phyloP scores from a whole-genome alignment of 2,113 vertebrate species.

The Columbina picui region DNA sequence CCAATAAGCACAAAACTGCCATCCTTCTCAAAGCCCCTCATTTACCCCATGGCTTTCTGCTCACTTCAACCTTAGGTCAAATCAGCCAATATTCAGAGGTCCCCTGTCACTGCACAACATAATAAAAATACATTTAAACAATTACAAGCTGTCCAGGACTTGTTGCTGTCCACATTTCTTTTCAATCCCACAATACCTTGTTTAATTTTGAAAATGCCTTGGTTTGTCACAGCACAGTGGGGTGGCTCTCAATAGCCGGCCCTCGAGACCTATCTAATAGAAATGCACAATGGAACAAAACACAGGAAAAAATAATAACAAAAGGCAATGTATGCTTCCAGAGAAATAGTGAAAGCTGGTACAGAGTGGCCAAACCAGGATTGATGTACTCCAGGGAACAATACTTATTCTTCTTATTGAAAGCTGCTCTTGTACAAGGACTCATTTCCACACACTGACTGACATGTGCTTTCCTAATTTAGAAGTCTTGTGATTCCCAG shows the following conservation, averaged over 20 bases:
- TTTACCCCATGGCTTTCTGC: neutral
- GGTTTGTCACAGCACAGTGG: constrained; percentile 19
- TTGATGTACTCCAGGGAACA: constrained; percentile 35
- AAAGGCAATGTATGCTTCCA: neutral
- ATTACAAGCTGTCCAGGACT: neutral
- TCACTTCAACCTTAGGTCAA: neutral
- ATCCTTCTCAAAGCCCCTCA: neutral
- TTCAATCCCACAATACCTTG: constrained; percentile 29
- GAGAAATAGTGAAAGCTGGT: constrained; percentile 31
- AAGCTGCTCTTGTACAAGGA: constrained; percentile 7
- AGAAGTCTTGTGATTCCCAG: constrained; percentile 42
- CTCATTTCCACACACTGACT: constrained; percentile 12
- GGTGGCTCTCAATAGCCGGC: neutral
- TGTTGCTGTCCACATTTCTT: neutral
- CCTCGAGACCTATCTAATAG: constrained; percentile 37
- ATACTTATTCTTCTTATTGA: constrained; percentile 40
- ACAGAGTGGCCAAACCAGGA: constrained; percentile 16
- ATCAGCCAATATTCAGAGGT: neutral
- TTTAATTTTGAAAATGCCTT: constrained; percentile 47
- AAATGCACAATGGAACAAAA: constrained; percentile 41
- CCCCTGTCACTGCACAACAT: neutral
- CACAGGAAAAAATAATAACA: constrained; percentile 29
- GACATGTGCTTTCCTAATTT: constrained; percentile 47
- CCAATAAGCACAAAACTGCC: neutral
- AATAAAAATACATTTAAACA: constrained; percentile 10